Percentiles rank a stretch among this genome's conserved stretches.
Evolutionary conservation across 2,797 vertebrate genomes (phyloP).

Genomic region (Alcedo quadribrachys): DNA sequence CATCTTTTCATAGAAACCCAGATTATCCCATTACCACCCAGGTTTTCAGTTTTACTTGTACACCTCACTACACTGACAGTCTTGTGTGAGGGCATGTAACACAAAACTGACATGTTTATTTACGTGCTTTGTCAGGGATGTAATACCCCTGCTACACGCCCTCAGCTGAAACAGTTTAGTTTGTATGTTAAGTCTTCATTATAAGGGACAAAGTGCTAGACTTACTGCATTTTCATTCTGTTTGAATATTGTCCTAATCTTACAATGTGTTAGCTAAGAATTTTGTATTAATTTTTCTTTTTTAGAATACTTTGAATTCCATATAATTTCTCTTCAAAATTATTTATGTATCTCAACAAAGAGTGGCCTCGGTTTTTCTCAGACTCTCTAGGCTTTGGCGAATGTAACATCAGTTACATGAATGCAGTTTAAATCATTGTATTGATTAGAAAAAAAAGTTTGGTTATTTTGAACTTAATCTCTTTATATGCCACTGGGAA

Average conservation of each 20-base stretch:
- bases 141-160: background rate
- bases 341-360: background rate
- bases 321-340: background rate
- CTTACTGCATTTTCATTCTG: conserved; percentile 37
- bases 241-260: conserved; percentile 13
- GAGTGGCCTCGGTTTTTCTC: background rate
- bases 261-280: conserved; percentile 7
- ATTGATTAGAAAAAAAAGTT: background rate
- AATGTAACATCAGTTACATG: background rate
- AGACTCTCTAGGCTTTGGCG: background rate
- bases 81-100: conserved; percentile 20
- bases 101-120: conserved; percentile 44
- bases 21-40: background rate
- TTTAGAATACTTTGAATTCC: background rate
- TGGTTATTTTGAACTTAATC: background rate
- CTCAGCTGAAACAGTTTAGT: background rate
- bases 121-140: conserved; percentile 31
- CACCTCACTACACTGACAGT: background rate
- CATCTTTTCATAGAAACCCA: background rate
- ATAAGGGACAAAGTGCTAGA: background rate
- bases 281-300: conserved; percentile 35
- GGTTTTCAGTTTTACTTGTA: conserved; percentile 11
- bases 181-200: conserved; percentile 36
- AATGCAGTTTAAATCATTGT: background rate
- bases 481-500: background rate